Evolutionary conservation across 2,888 invertebrate species (phyloP), one percentile per base, ranked within the genome.

Genomic region (Maniola hyperantus): DNA sequence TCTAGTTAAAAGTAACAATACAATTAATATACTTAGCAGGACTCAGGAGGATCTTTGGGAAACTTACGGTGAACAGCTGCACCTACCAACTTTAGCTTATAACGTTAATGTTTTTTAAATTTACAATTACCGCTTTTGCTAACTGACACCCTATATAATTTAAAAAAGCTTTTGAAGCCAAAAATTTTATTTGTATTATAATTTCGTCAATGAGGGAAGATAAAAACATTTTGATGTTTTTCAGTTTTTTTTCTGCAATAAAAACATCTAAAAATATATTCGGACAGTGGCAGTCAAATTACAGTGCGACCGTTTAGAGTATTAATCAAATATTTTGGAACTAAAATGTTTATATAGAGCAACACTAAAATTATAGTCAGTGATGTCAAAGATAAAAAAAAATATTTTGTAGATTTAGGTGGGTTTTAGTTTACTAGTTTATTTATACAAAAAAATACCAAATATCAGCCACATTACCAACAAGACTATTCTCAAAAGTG

Each of bases 81-180:
- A 36, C 2, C 18, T 33, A 36, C 34, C 8, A 0, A 36, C 76
- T 74, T 83, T 76, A 83, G 53, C 74, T 79, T 73, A 89, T 78
- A 59, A 88, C 74, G 74, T 91, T 88, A 65, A 88, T 87, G 79
- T 90, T 90, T 91, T 90, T 92, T 61, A 92, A 83, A 83, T 89
- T 91, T 84, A 88, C 71, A 72, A 92, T 78, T 71, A 91, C 82
- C 71, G 88, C 67, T 82, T 83, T 87, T 65, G 92, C 91, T 79
- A 92, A 82, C 73, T 89, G 88, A 83, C 89, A 91, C 87, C 91
- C 92, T 83, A 92, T 87, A 90, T 91, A 92, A 90, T 92, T 92
- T 89, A 92, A 71, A 73, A 92, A 74, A 61, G 88, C 86, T 85
- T 92, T 92, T 71, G 88, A 89, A 64, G 84, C 88, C 79, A 91